Evolutionary conservation across 2,888 invertebrate species (phyloP), one percentile per base, ranked within the genome.

Genomic region (Empis stercorea): DNA sequence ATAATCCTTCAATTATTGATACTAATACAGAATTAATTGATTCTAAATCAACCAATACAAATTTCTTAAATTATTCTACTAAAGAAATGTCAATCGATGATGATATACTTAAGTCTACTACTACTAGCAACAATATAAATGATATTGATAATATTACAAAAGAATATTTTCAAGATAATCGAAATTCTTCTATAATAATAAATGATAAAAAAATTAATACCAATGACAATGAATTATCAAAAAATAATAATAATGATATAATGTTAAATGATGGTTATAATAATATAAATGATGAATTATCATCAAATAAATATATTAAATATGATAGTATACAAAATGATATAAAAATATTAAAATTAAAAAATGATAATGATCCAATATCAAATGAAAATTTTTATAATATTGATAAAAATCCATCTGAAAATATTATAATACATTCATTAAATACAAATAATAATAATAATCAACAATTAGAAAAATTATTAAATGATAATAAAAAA

Each of bases 211-310:
- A 38, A 45, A 44, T 53, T 57, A 59, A 61, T 61, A 61, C 52
- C 57, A 56, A 62, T 56, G 56, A 58, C 51, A 49, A 41, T 51
- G 48, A 43, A 53, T 48, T 51, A 48, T 51, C 52, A 55, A 50
- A 52, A 46, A 48, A 45, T 48, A 49, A 30, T 43, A 45, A 45
- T 51, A 49, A 49, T 48, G 46, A 45, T 39, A 40, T 43, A 44
- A 46, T 45, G 55, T 34, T 52, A 52, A 55, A 56, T 55, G 55
- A 59, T 50, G 55, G 53, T 17, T 51, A 52, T 43, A 54, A 62
- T 49, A 7, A 6, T 2, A 9, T 27, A 13, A 13, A 34, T n/a
- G 34, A n/a, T n/a, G n/a, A n/a, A n/a, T n/a, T n/a, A n/a, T 34
- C 13, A 34, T 6, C n/a, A n/a, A 2, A 34, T 13, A 46, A 41